Evolutionary conservation across 2,797 vertebrate genomes (phyloP), one percentile per base, ranked within the genome.

Genomic region (Distichodus sexfasciatus): DNA sequence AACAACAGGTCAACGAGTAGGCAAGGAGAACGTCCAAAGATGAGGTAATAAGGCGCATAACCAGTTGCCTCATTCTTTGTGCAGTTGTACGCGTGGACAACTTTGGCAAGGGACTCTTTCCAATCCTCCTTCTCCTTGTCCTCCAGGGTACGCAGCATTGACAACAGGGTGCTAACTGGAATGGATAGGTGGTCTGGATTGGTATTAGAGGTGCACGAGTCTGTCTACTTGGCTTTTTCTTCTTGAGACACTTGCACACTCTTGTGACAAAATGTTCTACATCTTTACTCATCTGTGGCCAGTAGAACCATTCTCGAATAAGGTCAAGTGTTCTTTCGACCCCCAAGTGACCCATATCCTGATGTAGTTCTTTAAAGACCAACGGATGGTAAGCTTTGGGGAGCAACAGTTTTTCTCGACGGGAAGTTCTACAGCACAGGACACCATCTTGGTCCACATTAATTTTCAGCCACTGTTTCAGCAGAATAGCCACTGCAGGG

Each of bases 401-500:
- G 1, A 66, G 0, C 2, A 75, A 3, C 3, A 74, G 46, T 21
- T 71, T 69, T 10, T 68, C 58, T 71, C 43, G 0, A 4, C 0
- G 1, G 8, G 15, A 8, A 3, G 74, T 77, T 11, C 9, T 38
- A 6, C 12, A 0, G 7, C 3, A 9, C 8, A 76, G 24, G 0
- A 2, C 28, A 19, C 67, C 67, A 66, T 66, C 24, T 17, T 41
- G 1, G 1, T 48, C 71, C 0, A 72, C 1, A 0, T 66, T 1
- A n/a, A 72, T 26, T 21, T 79, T 73, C 0, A 62, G 1, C 70
- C 63, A 75, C 3, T 75, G 69, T 24, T 31, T 76, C n/a, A 81
- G 43, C 11, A 78, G 29, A 11, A 31, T 4, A 9, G 35, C 40
- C 0, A 70, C 65, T 1, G 44, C 50, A 21, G 55, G 46, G 2